Percentiles rank a stretch among this genome's conserved stretches.
phyloP scores from a whole-genome alignment of 2,888 invertebrate species.

The Phania funesta region DNA sequence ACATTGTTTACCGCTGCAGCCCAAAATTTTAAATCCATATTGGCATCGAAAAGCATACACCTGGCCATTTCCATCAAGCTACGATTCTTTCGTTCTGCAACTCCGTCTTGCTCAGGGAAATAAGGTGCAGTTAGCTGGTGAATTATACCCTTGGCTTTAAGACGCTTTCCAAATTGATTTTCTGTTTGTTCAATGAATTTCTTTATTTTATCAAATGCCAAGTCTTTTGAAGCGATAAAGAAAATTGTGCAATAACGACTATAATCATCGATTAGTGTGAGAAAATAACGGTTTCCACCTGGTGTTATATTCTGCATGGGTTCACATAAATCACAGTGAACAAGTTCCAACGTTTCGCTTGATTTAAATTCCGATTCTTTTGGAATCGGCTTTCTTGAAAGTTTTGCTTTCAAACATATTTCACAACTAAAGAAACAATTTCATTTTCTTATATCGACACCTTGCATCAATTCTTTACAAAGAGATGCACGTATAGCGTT shows the following conservation, averaged over 20 bases:
- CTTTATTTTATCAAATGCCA: background rate
- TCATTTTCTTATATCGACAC: background rate
- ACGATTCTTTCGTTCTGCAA: too few species aligned
- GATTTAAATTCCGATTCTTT: background rate
- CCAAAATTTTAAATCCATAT: too few species aligned
- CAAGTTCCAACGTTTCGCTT: background rate
- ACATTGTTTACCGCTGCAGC: too few species aligned
- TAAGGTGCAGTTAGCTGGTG: too few species aligned
- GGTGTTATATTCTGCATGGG: constrained; percentile 7
- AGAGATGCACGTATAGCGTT: background rate
- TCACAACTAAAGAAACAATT: background rate
- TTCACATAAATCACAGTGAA: background rate
- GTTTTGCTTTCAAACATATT: constrained; percentile 6
- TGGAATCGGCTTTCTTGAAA: constrained; percentile 7
- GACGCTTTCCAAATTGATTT: background rate
- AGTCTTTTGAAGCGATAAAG: background rate
- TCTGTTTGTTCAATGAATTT: constrained; percentile 8
- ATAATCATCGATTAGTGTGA: background rate
- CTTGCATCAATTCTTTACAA: background rate
- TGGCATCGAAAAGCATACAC: too few species aligned
- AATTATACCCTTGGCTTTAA: too few species aligned
- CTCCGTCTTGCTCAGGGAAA: too few species aligned
- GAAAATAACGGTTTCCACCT: background rate
- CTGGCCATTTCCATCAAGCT: too few species aligned
- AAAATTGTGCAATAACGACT: constrained; percentile 1